Percentiles rank a stretch among this genome's conserved stretches.
Evolutionary conservation across 1,140 invertebrate genomes (phyloP).

Genomic region (Proctacanthus coquilletti): DNA sequence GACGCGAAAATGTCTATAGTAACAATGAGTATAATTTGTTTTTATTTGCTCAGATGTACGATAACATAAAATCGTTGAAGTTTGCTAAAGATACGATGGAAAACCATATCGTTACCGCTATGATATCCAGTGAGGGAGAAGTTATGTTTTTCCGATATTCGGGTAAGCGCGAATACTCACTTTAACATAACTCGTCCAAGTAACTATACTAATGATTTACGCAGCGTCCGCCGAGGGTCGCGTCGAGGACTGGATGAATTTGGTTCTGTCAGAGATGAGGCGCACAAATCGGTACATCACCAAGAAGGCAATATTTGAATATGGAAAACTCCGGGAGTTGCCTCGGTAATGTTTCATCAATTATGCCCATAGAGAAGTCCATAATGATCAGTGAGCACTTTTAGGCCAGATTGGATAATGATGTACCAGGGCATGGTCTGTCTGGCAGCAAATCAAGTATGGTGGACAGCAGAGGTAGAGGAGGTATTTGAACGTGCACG

Average conservation of each 20-base stretch:
- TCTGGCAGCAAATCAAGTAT: slow-evolving; percentile 70
- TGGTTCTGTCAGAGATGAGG: slow-evolving; percentile 69
- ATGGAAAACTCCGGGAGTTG: slow-evolving; percentile 50
- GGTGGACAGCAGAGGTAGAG: slow-evolving; percentile 90
- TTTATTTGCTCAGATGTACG: slow-evolving; percentile 56
- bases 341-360: slow-evolving; percentile 15
- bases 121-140: slow-evolving; percentile 76
- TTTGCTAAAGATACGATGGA: slow-evolving; percentile 45
- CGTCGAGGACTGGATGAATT: slow-evolving; percentile 84
- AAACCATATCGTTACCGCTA: slow-evolving; percentile 48
- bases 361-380: too few species aligned
- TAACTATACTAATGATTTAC: neutral
- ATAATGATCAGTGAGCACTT: neutral
- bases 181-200: too few species aligned
- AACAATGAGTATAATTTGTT: neutral
- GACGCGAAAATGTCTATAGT: neutral
- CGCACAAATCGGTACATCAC: slow-evolving; percentile 66
- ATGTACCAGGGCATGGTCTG: slow-evolving; percentile 80
- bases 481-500: slow-evolving; percentile 65
- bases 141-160: slow-evolving; percentile 61
- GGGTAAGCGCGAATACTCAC: too few species aligned
- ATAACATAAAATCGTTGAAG: slow-evolving; percentile 64
- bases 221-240: slow-evolving; percentile 43
- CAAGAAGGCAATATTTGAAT: slow-evolving; percentile 76
- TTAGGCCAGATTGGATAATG: slow-evolving; percentile 60